Evolutionary conservation across 2,888 invertebrate species (phyloP).

Genomic region (Zygogramma bicolorata): DNA sequence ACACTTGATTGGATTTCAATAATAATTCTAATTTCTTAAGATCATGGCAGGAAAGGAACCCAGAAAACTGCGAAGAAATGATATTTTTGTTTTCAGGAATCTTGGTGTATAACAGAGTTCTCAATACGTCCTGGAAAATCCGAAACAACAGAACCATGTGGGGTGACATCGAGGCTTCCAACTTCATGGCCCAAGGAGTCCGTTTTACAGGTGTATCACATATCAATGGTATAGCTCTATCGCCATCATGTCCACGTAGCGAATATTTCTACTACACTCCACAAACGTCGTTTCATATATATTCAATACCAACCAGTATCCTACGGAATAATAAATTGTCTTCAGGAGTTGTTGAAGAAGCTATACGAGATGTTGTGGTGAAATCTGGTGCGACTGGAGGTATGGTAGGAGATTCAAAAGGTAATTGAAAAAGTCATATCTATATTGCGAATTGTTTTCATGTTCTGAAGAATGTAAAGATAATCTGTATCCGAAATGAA

Average conservation of each 20-base stretch:
- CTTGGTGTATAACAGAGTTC: slow-evolving; percentile 74
- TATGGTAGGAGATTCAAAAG: slow-evolving; percentile 77
- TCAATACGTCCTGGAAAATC: slow-evolving; percentile 75
- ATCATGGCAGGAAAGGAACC: too few species aligned
- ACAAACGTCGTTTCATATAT: slow-evolving; percentile 74
- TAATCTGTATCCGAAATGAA: too few species aligned
- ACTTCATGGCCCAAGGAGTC: slow-evolving; percentile 72
- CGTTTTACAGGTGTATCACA: slow-evolving; percentile 65
- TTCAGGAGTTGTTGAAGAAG: not conserved
- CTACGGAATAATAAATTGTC: slow-evolving; percentile 49
- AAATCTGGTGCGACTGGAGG: slow-evolving; percentile 78
- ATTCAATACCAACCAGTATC: slow-evolving; percentile 60
- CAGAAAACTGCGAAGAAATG: too few species aligned
- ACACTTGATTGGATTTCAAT: too few species aligned
- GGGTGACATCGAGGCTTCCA: slow-evolving; percentile 69
- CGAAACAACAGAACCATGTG: slow-evolving; percentile 73
- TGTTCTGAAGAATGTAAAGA: too few species aligned
- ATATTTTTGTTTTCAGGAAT: slow-evolving; percentile 69
- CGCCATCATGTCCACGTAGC: slow-evolving; percentile 34
- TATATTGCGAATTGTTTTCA: not conserved
- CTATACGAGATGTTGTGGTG: slow-evolving; percentile 31
- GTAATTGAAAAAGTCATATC: slow-evolving; percentile 51
- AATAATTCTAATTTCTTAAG: too few species aligned
- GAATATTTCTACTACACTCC: slow-evolving; percentile 74
- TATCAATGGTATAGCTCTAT: slow-evolving; percentile 76